A percentile compares a stretch with the other conserved stretches of the same genome.
Conservation (phyloP, 2,888 invertebrate genomes). For the Chloromyia formosa region DNA sequence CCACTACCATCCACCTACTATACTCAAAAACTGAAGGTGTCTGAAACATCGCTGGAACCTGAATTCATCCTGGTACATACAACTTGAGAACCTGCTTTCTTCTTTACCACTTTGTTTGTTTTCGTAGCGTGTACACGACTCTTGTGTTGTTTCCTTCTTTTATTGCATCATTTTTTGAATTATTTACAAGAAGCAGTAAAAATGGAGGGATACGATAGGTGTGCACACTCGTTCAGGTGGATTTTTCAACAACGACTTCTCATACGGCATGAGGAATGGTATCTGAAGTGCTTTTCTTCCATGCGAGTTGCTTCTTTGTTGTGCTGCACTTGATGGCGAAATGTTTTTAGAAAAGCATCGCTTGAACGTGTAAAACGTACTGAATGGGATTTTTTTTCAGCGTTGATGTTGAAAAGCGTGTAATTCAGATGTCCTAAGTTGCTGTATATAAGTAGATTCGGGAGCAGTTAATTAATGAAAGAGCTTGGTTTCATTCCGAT, state of each 20-base stretch:
- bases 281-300: not conserved
- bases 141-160: slow-evolving; percentile 1
- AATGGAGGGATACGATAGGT: slow-evolving; percentile 3
- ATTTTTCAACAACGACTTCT: not conserved
- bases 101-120: not conserved
- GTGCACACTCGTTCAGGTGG: not conserved
- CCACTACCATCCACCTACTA: not conserved
- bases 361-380: too few species aligned
- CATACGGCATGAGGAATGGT: not conserved
- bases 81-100: not conserved
- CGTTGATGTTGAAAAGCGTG: too few species aligned
- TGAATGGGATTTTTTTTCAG: too few species aligned
- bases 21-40: not conserved
- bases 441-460: too few species aligned
- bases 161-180: slow-evolving; percentile 6
- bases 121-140: not conserved
- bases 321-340: not conserved
- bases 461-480: too few species aligned
- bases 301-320: slow-evolving; percentile 2
- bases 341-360: not conserved
- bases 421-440: too few species aligned
- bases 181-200: slow-evolving; percentile 3
- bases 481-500: too few species aligned
- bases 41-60: not conserved
- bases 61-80: not conserved